These are phyloP conservation scores for Sparus aurata DNA, from an alignment of 2,797 vertebrate genomes.

Conservation along the genomic window DNA sequence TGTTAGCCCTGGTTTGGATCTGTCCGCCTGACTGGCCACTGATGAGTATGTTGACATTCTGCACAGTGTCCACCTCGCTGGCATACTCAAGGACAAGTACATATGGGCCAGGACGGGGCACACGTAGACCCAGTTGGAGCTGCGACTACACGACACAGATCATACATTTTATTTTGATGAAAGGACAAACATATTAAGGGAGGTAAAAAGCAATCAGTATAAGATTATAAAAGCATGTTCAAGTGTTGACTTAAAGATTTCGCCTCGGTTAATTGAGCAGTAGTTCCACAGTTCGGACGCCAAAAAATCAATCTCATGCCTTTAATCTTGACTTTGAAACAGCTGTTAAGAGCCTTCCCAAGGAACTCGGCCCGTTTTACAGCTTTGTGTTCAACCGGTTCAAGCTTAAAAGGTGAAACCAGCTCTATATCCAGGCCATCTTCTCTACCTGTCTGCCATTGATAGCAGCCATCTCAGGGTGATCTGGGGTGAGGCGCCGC, in stretches of 20 bases:
- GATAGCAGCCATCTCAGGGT: conserved; percentile 89
- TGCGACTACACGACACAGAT: conserved; percentile 81
- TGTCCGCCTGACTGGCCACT: conserved; percentile 71
- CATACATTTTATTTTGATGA: not conserved
- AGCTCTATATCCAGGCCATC: not conserved
- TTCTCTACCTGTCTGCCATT: conserved; percentile 89
- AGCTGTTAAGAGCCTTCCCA: not conserved
- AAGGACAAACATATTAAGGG: not conserved
- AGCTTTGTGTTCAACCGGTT: not conserved
- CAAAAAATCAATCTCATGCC: not conserved
- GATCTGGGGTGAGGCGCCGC: conserved; percentile 82
- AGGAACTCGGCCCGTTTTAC: not conserved
- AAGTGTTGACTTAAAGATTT: not conserved
- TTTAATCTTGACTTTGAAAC: conserved; percentile 12
- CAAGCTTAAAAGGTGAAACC: not conserved
- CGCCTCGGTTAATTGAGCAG: not conserved
- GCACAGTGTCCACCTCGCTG: conserved; percentile 83
- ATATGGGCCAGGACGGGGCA: conserved; percentile 87
- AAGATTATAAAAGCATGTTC: not conserved
- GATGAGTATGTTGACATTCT: conserved; percentile 83
- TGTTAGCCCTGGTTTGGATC: conserved; percentile 83
- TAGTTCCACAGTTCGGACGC: not conserved
- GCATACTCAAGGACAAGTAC: conserved; percentile 90
- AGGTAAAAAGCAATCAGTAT: not conserved
- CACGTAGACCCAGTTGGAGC: conserved; percentile 85